These are phyloP conservation scores for Griposia aprilina DNA, from an alignment of 2,888 invertebrate genomes.

Conservation along the genomic window DNA sequence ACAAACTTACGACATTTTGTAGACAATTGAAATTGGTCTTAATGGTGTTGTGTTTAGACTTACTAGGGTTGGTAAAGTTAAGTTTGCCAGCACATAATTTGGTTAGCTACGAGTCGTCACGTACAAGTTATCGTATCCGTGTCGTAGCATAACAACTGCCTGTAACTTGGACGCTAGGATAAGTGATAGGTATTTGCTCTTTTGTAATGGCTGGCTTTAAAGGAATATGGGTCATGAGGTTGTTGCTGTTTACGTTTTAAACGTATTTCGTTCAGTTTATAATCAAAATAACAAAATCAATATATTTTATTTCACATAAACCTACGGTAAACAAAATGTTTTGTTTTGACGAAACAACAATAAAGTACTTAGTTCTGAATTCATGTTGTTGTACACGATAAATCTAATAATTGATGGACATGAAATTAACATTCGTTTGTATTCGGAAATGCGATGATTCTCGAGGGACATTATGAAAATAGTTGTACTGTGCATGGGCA, in stretches of 20 bases:
- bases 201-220: slow-evolving; percentile 62
- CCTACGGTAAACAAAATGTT: too few relatives aligned
- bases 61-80: slow-evolving; percentile 35
- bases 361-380: too few relatives aligned
- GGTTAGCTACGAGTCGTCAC: slow-evolving; percentile 76
- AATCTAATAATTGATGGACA: too few relatives aligned
- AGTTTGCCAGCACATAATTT: slow-evolving; percentile 70
- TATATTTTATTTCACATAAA: too few relatives aligned
- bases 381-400: too few relatives aligned
- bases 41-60: slow-evolving; percentile 43
- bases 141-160: slow-evolving; percentile 78
- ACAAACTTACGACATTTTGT: slow-evolving; percentile 43
- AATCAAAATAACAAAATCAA: too few relatives aligned
- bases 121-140: slow-evolving; percentile 76
- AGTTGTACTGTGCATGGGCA: too few relatives aligned
- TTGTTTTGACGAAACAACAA: too few relatives aligned
- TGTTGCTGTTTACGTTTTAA: slow-evolving; percentile 32
- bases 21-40: slow-evolving; percentile 46
- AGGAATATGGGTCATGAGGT: slow-evolving; percentile 52
- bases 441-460: too few relatives aligned
- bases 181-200: slow-evolving; percentile 71
- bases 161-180: slow-evolving; percentile 72
- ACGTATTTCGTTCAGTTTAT: slow-evolving; percentile 15
- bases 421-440: too few relatives aligned
- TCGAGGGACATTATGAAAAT: too few relatives aligned